Percentiles rank a stretch among this genome's conserved stretches.
phyloP scores from a whole-genome alignment of 2,797 vertebrate genomes.

The Lerista edwardsae region DNA sequence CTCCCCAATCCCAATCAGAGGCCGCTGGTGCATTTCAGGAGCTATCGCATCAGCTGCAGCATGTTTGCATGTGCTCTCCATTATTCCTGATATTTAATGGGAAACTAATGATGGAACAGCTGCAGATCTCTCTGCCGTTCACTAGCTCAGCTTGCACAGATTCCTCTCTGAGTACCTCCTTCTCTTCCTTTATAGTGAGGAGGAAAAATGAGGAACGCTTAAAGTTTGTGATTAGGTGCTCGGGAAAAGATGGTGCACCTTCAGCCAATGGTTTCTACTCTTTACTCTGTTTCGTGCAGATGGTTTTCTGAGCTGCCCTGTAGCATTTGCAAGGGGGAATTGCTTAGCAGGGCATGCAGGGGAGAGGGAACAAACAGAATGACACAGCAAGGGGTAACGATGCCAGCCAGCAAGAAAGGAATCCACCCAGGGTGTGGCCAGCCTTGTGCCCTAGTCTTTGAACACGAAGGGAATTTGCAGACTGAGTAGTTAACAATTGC shows the following conservation, averaged over 20 bases:
- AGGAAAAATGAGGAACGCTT: neutral
- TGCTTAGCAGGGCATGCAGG: neutral
- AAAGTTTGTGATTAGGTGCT: neutral
- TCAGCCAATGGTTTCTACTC: constrained; percentile 9
- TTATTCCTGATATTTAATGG: constrained; percentile 43
- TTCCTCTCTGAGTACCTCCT: neutral
- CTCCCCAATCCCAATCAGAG: constrained; percentile 28
- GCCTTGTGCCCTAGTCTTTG: neutral
- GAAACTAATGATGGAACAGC: constrained; percentile 59
- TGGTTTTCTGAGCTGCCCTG: constrained; percentile 50
- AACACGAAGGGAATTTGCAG: neutral
- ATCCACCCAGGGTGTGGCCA: neutral
- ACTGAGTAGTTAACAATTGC: neutral
- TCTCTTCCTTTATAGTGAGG: accelerated
- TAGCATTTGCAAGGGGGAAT: neutral
- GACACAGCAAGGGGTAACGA: too few species aligned
- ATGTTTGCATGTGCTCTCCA: constrained; percentile 1
- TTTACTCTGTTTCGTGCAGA: constrained; percentile 39
- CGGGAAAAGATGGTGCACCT: constrained; percentile 52
- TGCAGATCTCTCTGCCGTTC: neutral
- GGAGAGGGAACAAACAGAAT: too few species aligned
- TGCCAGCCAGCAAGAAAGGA: neutral
- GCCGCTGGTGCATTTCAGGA: neutral
- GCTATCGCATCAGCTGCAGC: constrained; percentile 17
- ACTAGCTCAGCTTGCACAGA: neutral